Evolutionary conservation across 2,888 invertebrate species (phyloP).

Genomic region (Patella ulyssiponensis): DNA sequence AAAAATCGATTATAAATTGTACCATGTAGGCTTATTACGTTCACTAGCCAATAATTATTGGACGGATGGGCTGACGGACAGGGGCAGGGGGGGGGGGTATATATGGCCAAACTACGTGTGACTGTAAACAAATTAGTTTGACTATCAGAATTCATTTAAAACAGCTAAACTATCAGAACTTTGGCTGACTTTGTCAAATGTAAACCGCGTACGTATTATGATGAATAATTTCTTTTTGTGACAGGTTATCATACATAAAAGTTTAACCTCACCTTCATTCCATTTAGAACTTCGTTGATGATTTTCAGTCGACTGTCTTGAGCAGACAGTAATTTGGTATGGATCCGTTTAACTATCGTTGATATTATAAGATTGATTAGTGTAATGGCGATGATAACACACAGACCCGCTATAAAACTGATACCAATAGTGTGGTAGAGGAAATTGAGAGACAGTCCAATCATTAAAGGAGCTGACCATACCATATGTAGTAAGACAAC

Average conservation of each 20-base stretch:
- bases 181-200: background rate
- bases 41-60: no score
- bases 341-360: conserved; percentile 31
- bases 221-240: no score
- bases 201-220: background rate
- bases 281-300: conserved; percentile 93
- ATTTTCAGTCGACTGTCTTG: conserved; percentile 94
- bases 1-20: no score
- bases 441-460: conserved; percentile 81
- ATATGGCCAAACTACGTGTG: no score
- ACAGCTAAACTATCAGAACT: no score
- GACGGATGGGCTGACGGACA: no score
- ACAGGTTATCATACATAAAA: no score
- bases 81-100: no score
- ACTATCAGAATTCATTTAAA: no score
- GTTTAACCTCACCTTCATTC: conserved; percentile 82
- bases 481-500: conserved; percentile 39
- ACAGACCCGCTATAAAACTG: conserved; percentile 89
- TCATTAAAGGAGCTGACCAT: conserved; percentile 76
- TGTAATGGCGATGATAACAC: conserved; percentile 90
- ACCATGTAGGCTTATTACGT: no score
- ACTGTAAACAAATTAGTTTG: no score
- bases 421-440: conserved; percentile 74
- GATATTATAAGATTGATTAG: conserved; percentile 47
- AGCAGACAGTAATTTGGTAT: conserved; percentile 86